Evolutionary conservation across 2,797 vertebrate species (phyloP).

Genomic region (Sardinella longiceps): DNA sequence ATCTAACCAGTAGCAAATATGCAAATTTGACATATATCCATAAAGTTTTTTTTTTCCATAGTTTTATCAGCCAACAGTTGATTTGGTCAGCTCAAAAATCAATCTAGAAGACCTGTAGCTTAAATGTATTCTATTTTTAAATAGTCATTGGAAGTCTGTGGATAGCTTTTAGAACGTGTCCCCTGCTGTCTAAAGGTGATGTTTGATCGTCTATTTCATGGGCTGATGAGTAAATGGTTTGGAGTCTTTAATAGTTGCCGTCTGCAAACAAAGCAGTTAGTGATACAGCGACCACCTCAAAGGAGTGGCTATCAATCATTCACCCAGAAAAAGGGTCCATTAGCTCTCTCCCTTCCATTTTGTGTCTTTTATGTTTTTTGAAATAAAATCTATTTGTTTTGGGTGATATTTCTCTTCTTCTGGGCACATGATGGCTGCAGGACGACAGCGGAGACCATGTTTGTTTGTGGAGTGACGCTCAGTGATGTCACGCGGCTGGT

Average conservation of each 20-base stretch:
- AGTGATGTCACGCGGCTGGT: not conserved
- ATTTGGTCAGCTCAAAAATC: not conserved
- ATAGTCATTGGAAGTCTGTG: not conserved
- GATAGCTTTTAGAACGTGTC: slow-evolving; percentile 19
- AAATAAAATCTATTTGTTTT: not conserved
- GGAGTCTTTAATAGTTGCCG: slow-evolving; percentile 41
- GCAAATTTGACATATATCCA: not conserved
- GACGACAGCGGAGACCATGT: not conserved
- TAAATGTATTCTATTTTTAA: slow-evolving; percentile 4
- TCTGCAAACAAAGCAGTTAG: slow-evolving; percentile 35
- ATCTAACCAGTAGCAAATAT: not conserved
- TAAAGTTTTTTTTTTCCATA: not conserved
- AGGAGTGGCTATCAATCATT: slow-evolving; percentile 42
- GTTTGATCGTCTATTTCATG: slow-evolving; percentile 51
- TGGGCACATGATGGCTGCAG: not conserved
- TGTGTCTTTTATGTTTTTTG: not conserved
- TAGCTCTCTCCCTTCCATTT: slow-evolving; percentile 13
- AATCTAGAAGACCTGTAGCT: not conserved
- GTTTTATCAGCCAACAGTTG: slow-evolving; percentile 32
- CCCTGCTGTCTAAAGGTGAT: slow-evolving; percentile 38
- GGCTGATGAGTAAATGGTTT: slow-evolving; percentile 46
- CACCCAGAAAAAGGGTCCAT: slow-evolving; percentile 26
- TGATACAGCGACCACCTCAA: slow-evolving; percentile 32
- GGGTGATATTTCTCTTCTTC: not conserved
- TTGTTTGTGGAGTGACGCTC: not conserved